These are phyloP conservation scores for Anastrepha ludens DNA, from an alignment of 1,140 invertebrate genomes.

Conservation along the genomic window DNA sequence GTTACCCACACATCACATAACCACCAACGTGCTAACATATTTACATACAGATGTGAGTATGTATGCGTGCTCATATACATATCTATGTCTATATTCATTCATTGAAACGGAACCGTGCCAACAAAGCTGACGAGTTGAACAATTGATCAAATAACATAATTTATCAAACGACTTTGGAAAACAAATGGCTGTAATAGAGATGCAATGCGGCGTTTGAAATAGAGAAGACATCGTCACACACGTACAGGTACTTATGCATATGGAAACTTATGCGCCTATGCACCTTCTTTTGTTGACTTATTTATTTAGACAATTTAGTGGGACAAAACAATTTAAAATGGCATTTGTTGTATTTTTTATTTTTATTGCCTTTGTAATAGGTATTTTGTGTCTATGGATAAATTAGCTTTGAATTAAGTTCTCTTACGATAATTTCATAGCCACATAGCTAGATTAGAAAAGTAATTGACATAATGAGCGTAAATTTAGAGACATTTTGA, in stretches of 20 bases:
- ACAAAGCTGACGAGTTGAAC: conserved; percentile 62
- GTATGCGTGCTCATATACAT: neutral
- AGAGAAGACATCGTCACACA: neutral
- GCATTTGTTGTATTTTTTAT: neutral
- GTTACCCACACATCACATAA: conserved; percentile 14
- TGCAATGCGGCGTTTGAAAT: conserved; percentile 13
- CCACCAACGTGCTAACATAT: neutral
- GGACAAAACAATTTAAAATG: conserved; percentile 61
- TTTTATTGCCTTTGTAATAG: conserved; percentile 31
- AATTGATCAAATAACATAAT: conserved; percentile 73
- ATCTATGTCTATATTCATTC: neutral
- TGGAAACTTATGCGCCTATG: neutral
- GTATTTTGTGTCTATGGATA: neutral
- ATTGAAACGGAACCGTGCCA: conserved; percentile 30
- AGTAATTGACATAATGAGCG: neutral
- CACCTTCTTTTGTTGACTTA: conserved; percentile 59
- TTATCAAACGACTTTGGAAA: conserved; percentile 69
- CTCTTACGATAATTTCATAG: neutral
- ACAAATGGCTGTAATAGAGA: conserved; percentile 31
- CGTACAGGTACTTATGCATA: neutral
- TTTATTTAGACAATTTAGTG: conserved; percentile 73
- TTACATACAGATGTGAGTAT: neutral
- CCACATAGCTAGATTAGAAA: neutral
- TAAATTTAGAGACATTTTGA: neutral
- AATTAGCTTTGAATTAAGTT: neutral